Evolutionary conservation across 2,113 vertebrate genomes (phyloP).

Genomic region (Girardinichthys multiradiatus): DNA sequence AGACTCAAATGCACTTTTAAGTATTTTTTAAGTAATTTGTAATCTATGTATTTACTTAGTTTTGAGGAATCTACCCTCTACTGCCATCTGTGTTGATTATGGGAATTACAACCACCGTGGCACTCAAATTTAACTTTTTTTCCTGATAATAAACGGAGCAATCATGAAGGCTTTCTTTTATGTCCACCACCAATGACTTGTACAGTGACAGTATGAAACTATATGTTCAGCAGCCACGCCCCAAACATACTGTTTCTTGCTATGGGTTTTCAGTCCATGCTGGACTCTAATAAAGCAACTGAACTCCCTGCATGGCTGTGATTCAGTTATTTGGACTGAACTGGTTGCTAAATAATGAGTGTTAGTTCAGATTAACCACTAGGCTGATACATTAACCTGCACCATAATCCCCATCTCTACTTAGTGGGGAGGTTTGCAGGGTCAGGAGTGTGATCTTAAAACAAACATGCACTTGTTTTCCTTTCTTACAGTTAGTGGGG

Average conservation of each 20-base stretch:
- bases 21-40: background rate
- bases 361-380: conserved; percentile 66
- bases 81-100: conserved; percentile 24
- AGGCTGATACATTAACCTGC: conserved; percentile 48
- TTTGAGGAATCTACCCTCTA: conserved; percentile 7
- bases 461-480: conserved; percentile 62
- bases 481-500: conserved; percentile 40
- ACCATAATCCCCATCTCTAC: conserved; percentile 55
- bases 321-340: conserved; percentile 28
- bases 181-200: background rate
- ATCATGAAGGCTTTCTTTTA: background rate
- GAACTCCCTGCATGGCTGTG: background rate
- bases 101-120: background rate
- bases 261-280: background rate
- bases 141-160: background rate
- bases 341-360: conserved; percentile 54
- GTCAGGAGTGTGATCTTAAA: conserved; percentile 43
- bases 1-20: too few species aligned
- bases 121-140: too few species aligned
- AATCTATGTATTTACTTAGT: background rate
- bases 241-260: background rate
- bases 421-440: conserved; percentile 26
- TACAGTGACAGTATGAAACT: background rate
- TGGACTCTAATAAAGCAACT: background rate
- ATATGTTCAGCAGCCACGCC: background rate